Evolutionary conservation across 2,113 vertebrate genomes (phyloP), one percentile per base, ranked within the genome.

Genomic region (Colistium nudipinnis): DNA sequence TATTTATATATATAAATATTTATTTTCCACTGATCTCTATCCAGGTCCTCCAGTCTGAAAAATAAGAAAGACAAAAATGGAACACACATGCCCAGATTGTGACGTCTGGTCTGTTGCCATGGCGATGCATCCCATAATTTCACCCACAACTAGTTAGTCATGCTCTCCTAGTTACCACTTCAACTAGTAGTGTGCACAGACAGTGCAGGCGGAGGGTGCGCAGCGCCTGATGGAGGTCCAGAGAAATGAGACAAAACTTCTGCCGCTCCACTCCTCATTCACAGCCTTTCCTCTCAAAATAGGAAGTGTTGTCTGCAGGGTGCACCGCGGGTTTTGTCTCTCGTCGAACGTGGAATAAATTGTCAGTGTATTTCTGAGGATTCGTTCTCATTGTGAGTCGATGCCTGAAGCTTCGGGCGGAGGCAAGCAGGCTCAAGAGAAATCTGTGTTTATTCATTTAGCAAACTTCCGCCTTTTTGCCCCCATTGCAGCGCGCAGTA

Each of bases 31-130:
- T 89, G 87, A 90, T 87, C 90, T 89, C 88, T 92, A 89, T 92
- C 92, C 92, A 92, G 91, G 92, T 92, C 91, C 88, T 87, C 80
- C 88, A 90, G 89, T 90, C 93, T 93, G 91, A 91, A 91, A 90
- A 92, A 94, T 90, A 88, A 92, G 86, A 91, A 88, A 89, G 78
- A 91, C 86, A 89, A 90, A 90, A 92, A 92, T 93, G 93, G 92
- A 93, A 92, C 91, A 93, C 94, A 96, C 95, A 95, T 93, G 95
- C 96, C 94, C 96, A 94, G 94, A 95, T 94, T 94, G 95, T 97
- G 95, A 97, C 96, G 96, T 96, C 94, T 95, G 95, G 95, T 96
- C 96, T 94, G 96, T 97, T 96, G 94, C 95, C 95, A 93, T 94
- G 94, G 93, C 94, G 94, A 96, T 95, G 87, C 96, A 96, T 96